Evolutionary conservation across 1,140 invertebrate genomes (phyloP).

Genomic region (Lamellibrachia luymesi): DNA sequence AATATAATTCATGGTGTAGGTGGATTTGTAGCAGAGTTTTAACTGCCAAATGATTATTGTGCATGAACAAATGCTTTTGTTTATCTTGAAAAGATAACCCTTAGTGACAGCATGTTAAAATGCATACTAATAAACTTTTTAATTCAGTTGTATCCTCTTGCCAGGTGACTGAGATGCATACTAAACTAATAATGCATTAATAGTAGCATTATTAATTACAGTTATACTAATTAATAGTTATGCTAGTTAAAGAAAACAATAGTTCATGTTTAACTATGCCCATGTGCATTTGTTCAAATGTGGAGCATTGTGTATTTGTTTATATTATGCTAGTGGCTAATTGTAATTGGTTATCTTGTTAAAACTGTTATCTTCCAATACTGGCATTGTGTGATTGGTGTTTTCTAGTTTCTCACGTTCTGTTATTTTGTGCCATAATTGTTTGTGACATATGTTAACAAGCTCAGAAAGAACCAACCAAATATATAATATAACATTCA

Average conservation of each 20-base stretch:
- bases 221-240: not conserved
- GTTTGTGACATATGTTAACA: not conserved
- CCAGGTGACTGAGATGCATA: too few relatives aligned
- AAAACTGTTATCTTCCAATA: too few relatives aligned
- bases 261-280: too few relatives aligned
- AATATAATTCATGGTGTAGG: not conserved
- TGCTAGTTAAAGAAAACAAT: not conserved
- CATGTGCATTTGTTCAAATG: too few relatives aligned
- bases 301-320: too few relatives aligned
- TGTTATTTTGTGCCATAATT: not conserved
- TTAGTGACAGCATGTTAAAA: not conserved
- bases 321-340: too few relatives aligned
- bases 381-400: too few relatives aligned
- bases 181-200: not conserved
- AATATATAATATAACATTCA: not conserved
- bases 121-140: not conserved
- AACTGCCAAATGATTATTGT: constrained; percentile 10
- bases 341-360: too few relatives aligned
- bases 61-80: not conserved
- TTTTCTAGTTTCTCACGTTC: too few relatives aligned
- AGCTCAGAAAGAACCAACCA: not conserved
- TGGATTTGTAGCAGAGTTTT: not conserved
- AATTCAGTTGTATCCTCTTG: too few relatives aligned
- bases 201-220: not conserved
- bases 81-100: constrained; percentile 6